Conservation (phyloP, 1,140 invertebrate genomes). For the Temnothorax longispinosus region DNA sequence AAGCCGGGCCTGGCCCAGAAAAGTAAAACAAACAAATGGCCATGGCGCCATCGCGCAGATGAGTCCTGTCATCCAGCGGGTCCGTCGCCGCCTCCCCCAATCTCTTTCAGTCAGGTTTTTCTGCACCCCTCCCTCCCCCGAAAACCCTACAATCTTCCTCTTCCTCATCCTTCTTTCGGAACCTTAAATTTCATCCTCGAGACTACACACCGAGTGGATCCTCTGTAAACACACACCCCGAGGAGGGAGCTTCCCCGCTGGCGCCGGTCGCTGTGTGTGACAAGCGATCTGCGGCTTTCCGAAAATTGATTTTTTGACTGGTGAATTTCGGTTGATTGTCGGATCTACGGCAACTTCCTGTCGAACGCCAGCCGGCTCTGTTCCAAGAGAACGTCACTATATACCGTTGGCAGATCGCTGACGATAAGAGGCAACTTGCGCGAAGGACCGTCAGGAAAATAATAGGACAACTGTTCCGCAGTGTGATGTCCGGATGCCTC, state of each 20-base stretch:
- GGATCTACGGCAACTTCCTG: constrained; percentile 9
- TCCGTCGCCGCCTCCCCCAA: constrained; percentile 51
- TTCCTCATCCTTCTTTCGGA: constrained; percentile 11
- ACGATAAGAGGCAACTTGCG: constrained; percentile 54
- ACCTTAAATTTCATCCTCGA: constrained; percentile 78
- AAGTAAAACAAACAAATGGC: constrained; percentile 84
- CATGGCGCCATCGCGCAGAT: constrained; percentile 84
- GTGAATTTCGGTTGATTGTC: constrained; percentile 6
- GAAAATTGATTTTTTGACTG: constrained; percentile 71
- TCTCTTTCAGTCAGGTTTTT: constrained; percentile 62
- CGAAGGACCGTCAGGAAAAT: constrained; percentile 15
- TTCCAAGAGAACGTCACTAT: background rate
- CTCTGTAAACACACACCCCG: constrained; percentile 81
- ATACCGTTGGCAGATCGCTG: constrained; percentile 57
- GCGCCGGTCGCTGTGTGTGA: constrained; percentile 64
- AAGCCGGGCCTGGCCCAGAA: constrained; percentile 58
- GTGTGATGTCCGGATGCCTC: background rate
- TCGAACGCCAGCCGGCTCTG: background rate
- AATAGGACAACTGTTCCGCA: constrained; percentile 28
- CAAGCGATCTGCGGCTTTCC: constrained; percentile 46
- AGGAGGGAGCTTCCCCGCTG: constrained; percentile 64
- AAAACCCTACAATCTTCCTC: constrained; percentile 18
- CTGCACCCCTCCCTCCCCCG: constrained; percentile 16
- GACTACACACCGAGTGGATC: constrained; percentile 73
- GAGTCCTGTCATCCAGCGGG: constrained; percentile 80